Evolutionary conservation across 2,113 vertebrate genomes (phyloP), one percentile per base, ranked within the genome.

Genomic region (Anolis sagrei): DNA sequence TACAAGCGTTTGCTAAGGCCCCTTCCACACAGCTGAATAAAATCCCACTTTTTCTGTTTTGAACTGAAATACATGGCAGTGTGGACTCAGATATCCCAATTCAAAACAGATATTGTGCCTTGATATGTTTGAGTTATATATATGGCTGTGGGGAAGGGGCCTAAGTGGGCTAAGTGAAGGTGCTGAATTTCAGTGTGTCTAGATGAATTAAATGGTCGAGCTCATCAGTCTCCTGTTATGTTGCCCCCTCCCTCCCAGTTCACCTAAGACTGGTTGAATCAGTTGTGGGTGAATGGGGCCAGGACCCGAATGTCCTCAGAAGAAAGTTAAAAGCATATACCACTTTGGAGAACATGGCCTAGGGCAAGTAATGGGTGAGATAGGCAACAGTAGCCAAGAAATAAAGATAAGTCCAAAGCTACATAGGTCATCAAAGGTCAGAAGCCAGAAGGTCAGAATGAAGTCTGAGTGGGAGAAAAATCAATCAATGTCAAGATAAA

Each of bases 391-490:
- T 80, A 80, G 69, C 84, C 58, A 73, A 86, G 77, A 79, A 79
- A 72, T 62, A 44, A 73, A 85, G 84, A 85, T 61, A 85, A 79
- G 76, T 72, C 49, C 54, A 78, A 85, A 85, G 36, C 39, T 61
- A 19, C 73, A 8, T 44, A 44, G 77, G 58, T 86, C 84, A 80
- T n/a, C 27, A 74, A 44, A 86, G 84, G 36, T 80, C 69, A 74
- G 69, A 74, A 74, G 77, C 16, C 69, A 80, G 39, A 29, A 49
- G 77, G 77, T 79, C 75, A 85, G 64, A 54, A 76, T 49, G 39
- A 74, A 86, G 69, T 80, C 68, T 64, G 34, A 18, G 66, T 61
- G 19, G n/a, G 14, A 16, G 74, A 32, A 58, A 36, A 86, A 86
- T 64, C 32, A 80, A 80, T 80, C 54, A 86, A 4, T 86, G 77